A percentile compares a stretch with the other conserved stretches of the same genome.
Evolutionary conservation across 2,113 vertebrate species (phyloP).

Genomic region (Psittacula cyanocephala): DNA sequence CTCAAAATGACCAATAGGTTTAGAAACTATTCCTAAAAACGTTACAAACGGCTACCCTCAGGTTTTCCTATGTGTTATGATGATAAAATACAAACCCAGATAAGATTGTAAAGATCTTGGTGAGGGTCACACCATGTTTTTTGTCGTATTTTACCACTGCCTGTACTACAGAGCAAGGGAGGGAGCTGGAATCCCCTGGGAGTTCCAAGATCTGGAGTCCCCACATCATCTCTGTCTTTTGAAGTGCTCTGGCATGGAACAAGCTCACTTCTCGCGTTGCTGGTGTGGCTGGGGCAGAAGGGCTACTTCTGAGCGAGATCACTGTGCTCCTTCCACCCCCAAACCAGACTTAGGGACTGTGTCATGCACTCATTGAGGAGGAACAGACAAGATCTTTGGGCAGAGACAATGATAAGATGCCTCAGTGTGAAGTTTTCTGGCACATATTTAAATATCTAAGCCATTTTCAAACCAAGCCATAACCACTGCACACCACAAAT

Average conservation of each 20-base stretch:
- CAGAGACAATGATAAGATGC: fast-evolving
- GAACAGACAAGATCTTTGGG: neutral
- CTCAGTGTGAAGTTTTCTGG: neutral
- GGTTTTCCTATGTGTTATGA: neutral
- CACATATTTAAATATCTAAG: neutral
- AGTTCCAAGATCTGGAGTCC: neutral
- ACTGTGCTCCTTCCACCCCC: neutral
- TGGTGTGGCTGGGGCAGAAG: no score
- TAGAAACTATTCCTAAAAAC: neutral
- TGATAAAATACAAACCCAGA: neutral
- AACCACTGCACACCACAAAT: neutral
- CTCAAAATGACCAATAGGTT: neutral
- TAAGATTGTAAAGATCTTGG: neutral
- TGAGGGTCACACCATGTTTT: neutral
- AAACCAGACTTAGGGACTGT: neutral
- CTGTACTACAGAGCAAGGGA: neutral
- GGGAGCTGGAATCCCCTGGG: neutral
- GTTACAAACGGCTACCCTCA: neutral
- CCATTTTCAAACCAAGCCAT: neutral
- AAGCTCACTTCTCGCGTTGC: neutral
- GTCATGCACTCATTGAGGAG: neutral
- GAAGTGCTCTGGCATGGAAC: neutral
- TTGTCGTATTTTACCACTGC: fast-evolving
- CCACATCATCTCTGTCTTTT: neutral
- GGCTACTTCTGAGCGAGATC: neutral